Evolutionary conservation across 2,888 invertebrate species (phyloP).

Genomic region (Tachina lurida): DNA sequence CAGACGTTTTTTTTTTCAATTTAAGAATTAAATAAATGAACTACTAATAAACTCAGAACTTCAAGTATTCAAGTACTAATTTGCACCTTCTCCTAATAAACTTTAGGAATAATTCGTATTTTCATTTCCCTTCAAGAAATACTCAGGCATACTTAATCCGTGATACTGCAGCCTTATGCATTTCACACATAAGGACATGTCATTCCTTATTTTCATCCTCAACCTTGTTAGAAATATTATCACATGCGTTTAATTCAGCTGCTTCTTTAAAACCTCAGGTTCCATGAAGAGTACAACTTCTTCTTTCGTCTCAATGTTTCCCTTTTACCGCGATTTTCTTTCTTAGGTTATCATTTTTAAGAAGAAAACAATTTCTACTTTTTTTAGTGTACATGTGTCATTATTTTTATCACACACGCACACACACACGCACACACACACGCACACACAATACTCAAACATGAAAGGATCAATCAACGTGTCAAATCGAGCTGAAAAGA

Average conservation of each 20-base stretch:
- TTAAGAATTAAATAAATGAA: too few species aligned
- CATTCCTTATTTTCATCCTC: background rate
- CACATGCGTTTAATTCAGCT: conserved; percentile 56
- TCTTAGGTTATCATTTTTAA: background rate
- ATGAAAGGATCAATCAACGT: conserved; percentile 77
- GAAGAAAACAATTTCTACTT: background rate
- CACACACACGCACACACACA: conserved; percentile 14
- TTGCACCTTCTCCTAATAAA: background rate
- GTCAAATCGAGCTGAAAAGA: conserved; percentile 77
- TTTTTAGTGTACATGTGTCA: conserved; percentile 10
- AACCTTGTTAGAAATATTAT: conserved; percentile 57
- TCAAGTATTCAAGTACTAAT: background rate
- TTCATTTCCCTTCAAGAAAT: background rate
- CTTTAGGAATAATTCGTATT: background rate
- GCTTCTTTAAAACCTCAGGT: conserved; percentile 54
- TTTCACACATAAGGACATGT: background rate
- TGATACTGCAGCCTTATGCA: background rate
- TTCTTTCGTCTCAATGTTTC: conserved; percentile 10
- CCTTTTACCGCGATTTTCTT: background rate
- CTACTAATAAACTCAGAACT: too few species aligned
- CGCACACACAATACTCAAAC: conserved; percentile 22
- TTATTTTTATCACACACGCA: conserved; percentile 21
- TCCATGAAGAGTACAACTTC: conserved; percentile 38
- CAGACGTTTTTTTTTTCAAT: too few species aligned
- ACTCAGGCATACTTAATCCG: background rate